Percentiles rank a stretch among this genome's conserved stretches.
These are phyloP conservation scores for Trichonephila clavipes DNA, from an alignment of 1,140 invertebrate species.

Conservation along the genomic window DNA sequence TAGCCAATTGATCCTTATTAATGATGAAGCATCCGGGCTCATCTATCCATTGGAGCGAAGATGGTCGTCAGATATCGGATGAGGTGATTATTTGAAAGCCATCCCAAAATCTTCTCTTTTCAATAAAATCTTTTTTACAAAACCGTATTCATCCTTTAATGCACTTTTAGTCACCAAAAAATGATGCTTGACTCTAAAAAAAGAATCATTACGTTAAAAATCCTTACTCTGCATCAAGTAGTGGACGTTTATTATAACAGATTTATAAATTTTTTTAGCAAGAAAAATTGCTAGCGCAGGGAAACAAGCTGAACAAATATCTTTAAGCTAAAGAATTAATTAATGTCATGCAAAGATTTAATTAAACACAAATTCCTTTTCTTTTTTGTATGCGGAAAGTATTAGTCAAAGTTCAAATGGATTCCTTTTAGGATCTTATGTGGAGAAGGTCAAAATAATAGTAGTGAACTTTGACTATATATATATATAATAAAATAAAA, in stretches of 20 bases:
- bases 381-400: not conserved
- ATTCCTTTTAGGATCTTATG: not conserved
- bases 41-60: not conserved
- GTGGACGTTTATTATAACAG: not conserved
- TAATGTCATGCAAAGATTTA: not conserved
- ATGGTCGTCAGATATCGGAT: not conserved
- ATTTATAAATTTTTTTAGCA: not conserved
- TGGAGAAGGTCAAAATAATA: no score
- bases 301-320: not conserved
- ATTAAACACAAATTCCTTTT: not conserved
- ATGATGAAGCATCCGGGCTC: not conserved
- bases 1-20: slow-evolving; percentile 1
- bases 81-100: not conserved
- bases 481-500: no score
- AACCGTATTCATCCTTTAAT: slow-evolving; percentile 17
- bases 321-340: not conserved
- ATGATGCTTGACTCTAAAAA: not conserved
- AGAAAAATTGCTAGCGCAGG: not conserved
- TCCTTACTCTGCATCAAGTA: not conserved
- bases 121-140: not conserved
- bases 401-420: not conserved
- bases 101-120: not conserved
- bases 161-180: not conserved
- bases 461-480: no score
- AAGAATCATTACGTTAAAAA: not conserved